Evolutionary conservation across 2,113 vertebrate genomes (phyloP).

Genomic region (Sturnira hondurensis): DNA sequence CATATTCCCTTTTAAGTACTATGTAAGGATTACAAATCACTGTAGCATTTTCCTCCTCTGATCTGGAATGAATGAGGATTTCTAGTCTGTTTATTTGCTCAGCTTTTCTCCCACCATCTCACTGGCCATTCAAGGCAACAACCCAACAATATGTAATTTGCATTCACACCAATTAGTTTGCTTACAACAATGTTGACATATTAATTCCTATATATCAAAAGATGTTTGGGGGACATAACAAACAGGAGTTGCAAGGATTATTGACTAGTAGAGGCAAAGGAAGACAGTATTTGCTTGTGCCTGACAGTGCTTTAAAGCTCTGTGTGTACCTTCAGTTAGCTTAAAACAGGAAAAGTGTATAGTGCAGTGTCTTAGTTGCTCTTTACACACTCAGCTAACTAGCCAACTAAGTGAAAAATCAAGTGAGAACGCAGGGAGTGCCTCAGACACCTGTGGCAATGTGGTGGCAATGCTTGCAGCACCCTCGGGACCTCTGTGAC

Average conservation of each 20-base stretch:
- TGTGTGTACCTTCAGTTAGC: conserved; percentile 59
- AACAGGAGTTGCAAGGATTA: background rate
- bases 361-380: background rate
- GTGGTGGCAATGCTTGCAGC: accelerated
- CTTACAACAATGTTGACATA: background rate
- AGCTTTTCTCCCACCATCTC: background rate
- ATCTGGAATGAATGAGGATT: background rate
- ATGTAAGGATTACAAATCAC: background rate
- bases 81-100: background rate
- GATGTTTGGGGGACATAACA: background rate
- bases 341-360: background rate
- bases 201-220: background rate
- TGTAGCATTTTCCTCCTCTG: background rate
- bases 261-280: background rate
- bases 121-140: background rate
- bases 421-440: background rate
- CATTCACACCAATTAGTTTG: background rate
- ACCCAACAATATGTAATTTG: background rate
- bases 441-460: background rate
- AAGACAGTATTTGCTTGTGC: conserved; percentile 51
- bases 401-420: background rate
- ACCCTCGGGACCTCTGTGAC: background rate
- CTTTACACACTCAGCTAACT: background rate
- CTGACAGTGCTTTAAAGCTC: conserved; percentile 59
- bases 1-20: background rate